Conservation (phyloP, 2,113 vertebrate species). For the Calidris pugnax region DNA sequence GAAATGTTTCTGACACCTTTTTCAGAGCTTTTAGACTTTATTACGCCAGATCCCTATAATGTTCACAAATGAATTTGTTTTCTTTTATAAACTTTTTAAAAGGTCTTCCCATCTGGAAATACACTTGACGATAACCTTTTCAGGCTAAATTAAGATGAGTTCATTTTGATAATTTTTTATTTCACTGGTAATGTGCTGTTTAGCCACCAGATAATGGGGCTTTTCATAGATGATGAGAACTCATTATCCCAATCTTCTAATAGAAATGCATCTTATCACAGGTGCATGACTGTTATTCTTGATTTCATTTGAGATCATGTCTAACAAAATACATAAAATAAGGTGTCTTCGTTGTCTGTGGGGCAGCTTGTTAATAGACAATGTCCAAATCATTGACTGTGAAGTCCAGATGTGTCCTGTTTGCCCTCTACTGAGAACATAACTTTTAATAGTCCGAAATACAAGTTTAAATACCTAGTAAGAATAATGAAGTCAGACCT, state of each 20-base stretch:
- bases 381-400: background rate
- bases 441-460: background rate
- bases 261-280: constrained; percentile 37
- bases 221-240: constrained; percentile 41
- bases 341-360: background rate
- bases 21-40: background rate
- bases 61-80: background rate
- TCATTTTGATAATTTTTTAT: constrained; percentile 46
- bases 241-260: constrained; percentile 47
- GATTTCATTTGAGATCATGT: constrained; percentile 28
- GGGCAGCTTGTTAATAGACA: background rate
- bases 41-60: background rate
- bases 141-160: constrained; percentile 31
- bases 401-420: constrained; percentile 42
- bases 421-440: background rate
- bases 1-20: background rate
- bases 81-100: background rate
- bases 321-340: constrained; percentile 31
- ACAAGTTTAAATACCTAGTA: background rate
- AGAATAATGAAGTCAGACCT: background rate
- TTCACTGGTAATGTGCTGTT: constrained; percentile 47
- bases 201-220: constrained; percentile 55
- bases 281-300: constrained; percentile 37
- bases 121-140: background rate
- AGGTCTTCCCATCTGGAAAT: constrained; percentile 9